A percentile compares a stretch with the other conserved stretches of the same genome.
phyloP scores from a whole-genome alignment of 2,797 vertebrate species.

The Sebastes nivosus region DNA sequence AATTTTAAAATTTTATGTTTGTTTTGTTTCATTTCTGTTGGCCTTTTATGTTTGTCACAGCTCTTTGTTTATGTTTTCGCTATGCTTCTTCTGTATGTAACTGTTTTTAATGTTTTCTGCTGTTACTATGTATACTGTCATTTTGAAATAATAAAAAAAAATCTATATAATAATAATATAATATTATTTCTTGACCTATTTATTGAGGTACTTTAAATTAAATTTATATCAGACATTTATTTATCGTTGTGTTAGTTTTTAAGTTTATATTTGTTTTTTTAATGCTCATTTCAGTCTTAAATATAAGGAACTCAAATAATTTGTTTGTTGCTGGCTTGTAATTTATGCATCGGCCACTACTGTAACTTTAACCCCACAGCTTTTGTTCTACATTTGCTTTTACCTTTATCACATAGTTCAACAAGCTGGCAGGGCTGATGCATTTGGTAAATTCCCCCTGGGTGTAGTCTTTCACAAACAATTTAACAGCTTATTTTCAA shows the following conservation, averaged over 20 bases:
- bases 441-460: not conserved
- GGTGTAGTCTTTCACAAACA: not conserved
- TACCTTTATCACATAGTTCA: not conserved
- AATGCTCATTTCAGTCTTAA: not conserved
- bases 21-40: too few species aligned
- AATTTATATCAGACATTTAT: too few species aligned
- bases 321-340: not conserved
- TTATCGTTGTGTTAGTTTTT: not conserved
- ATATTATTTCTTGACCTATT: not conserved
- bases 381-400: not conserved
- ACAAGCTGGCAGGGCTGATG: not conserved
- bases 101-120: too few species aligned
- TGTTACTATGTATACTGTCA: too few species aligned
- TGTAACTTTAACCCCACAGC: not conserved
- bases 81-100: too few species aligned
- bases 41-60: too few species aligned
- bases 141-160: too few species aligned
- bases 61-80: too few species aligned
- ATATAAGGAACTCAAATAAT: not conserved
- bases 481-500: not conserved
- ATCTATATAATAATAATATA: not conserved
- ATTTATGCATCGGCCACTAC: not conserved
- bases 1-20: too few species aligned
- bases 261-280: not conserved
- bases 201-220: fast-evolving